These are phyloP conservation scores for Hanleya hanleyi DNA, from an alignment of 2,888 invertebrate genomes.

Conservation along the genomic window DNA sequence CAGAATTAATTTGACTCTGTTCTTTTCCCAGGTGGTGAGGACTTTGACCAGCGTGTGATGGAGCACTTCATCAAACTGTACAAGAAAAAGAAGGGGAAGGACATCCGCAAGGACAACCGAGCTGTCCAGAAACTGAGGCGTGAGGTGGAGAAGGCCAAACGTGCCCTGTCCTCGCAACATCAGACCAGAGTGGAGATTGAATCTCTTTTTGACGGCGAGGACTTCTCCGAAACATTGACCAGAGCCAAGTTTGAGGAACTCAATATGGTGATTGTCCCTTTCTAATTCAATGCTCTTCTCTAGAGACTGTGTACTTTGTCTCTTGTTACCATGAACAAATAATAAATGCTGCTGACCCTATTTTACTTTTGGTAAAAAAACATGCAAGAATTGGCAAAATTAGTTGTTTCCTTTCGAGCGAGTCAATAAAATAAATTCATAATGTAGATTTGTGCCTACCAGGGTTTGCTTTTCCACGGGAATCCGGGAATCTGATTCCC, in stretches of 20 bases:
- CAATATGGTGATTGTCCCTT: conserved; percentile 82
- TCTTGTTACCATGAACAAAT: too few species aligned
- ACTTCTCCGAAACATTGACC: conserved; percentile 98
- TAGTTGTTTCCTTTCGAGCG: too few species aligned
- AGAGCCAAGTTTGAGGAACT: conserved; percentile 99
- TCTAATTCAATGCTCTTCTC: background rate
- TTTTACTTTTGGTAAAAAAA: too few species aligned
- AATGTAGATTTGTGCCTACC: too few species aligned
- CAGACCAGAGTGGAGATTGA: conserved; percentile 99
- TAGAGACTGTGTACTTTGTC: background rate
- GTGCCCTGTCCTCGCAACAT: conserved; percentile 94
- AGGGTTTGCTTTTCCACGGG: too few species aligned
- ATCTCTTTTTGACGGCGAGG: conserved; percentile 97
- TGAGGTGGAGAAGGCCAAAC: conserved; percentile 98
- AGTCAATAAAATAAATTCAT: too few species aligned
- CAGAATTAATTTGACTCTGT: background rate
- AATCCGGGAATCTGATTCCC: too few species aligned
- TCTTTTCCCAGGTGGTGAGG: conserved; percentile 85
- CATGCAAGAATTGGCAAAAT: too few species aligned
- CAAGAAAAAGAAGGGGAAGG: conserved; percentile 99
- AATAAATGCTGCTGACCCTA: too few species aligned
- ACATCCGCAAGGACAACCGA: conserved; percentile 93
- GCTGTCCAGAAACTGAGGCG: conserved; percentile 97
- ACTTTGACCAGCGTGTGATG: conserved; percentile 99
- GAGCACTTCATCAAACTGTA: conserved; percentile 99